Conservation (phyloP, 1,140 invertebrate genomes). For the Dreissena polymorpha region DNA sequence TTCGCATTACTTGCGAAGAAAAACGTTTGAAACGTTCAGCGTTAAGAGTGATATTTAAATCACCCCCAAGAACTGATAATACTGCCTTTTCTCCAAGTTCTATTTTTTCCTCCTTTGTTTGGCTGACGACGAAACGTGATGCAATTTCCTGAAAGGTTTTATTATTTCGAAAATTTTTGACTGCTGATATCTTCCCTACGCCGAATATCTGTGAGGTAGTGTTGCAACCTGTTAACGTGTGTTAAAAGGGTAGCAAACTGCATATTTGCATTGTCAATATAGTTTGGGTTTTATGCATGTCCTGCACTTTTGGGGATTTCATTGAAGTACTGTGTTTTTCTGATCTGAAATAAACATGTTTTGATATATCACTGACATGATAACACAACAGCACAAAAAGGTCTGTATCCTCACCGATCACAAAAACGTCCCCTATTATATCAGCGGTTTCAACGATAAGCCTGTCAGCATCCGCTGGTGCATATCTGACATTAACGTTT, state of each 20-base stretch:
- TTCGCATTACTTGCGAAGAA: neutral
- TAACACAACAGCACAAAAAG: slow-evolving; percentile 56
- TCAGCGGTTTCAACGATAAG: slow-evolving; percentile 57
- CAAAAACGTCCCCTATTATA: slow-evolving; percentile 1
- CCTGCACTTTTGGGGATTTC: neutral
- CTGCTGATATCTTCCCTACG: neutral
- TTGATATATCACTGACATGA: neutral
- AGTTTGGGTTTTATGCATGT: neutral
- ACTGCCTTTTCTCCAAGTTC: neutral
- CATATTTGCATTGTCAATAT: neutral
- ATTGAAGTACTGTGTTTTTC: neutral
- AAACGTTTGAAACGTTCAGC: neutral
- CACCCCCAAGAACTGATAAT: neutral
- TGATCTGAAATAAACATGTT: slow-evolving; percentile 6
- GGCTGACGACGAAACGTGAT: neutral
- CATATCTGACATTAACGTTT: slow-evolving; percentile 30
- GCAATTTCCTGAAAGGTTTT: neutral
- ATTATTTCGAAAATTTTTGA: neutral
- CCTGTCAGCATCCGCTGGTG: slow-evolving; percentile 56
- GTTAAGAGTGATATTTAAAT: neutral
- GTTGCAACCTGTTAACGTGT: slow-evolving; percentile 11
- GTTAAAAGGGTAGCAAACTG: neutral
- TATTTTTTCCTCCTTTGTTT: neutral
- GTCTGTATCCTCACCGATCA: slow-evolving; percentile 59
- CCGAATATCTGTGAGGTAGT: slow-evolving; percentile 10